Evolutionary conservation across 2,888 invertebrate genomes (phyloP), one percentile per base, ranked within the genome.

Genomic region (Apamea anceps): DNA sequence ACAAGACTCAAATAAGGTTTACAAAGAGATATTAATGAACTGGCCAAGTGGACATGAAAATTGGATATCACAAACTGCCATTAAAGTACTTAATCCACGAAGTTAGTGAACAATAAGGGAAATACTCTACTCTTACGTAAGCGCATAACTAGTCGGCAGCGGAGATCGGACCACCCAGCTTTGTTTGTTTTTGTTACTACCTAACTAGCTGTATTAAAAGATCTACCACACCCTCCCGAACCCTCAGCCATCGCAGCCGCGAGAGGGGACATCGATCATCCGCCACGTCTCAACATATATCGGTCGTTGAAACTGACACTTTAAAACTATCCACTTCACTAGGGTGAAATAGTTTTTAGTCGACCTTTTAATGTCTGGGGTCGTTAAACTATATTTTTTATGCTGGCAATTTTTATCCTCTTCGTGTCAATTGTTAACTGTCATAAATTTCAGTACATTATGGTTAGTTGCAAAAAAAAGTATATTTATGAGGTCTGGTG

Each of bases 111-210:
- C 87, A 89, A 90, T 89, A 85, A 90, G 87, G 90, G 88, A 92
- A 92, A 93, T 92, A 90, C 88, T 89, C 84, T 82, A 87, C 75
- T 82, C 85, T 90, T 88, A 88, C 87, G 83, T 89, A 92, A 91
- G 85, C 85, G 77, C 82, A 88, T 88, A 87, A 83, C 84, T 85
- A 85, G 78, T 78, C 90, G 88, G 86, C 91, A 86, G 89, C 85
- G 88, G 86, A 81, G 82, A 82, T 85, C 79, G 88, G 94, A 93
- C 95, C 94, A 94, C 94, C 94, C 94, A 87, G 92, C 82, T 91
- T 89, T 93, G 92, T 94, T 94, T 94, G 94, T 93, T 94, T 93
- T 93, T 92, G 91, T 92, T 92, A 89, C 88, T 85, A 84, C 89
- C 87, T 90, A 91, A 91, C 92, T 89, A 88, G 89, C 87, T 87